phyloP scores from a whole-genome alignment of 2,888 invertebrate species.

The Amiota minor region DNA sequence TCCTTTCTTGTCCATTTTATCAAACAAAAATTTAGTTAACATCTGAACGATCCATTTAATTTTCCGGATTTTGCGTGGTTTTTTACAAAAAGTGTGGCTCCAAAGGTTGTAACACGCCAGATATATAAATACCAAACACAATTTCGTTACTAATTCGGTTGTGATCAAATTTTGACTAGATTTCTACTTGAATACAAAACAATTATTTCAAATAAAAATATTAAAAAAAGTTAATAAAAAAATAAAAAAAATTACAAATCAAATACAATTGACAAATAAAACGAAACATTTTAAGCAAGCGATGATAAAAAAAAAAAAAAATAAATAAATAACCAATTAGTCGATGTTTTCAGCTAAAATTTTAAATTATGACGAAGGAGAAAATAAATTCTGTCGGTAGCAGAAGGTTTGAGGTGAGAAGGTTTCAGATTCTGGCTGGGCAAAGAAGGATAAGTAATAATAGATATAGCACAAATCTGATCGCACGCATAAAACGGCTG shows the following conservation, averaged over 20 bases:
- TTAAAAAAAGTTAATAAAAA: slow-evolving; percentile 42
- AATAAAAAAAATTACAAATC: slow-evolving; percentile 43
- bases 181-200: slow-evolving; percentile 45
- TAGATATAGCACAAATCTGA: too few species aligned
- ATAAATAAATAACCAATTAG: too few species aligned
- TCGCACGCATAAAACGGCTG: too few species aligned
- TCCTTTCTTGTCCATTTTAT: slow-evolving; percentile 53
- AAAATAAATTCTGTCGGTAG: too few species aligned
- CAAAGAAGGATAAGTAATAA: too few species aligned
- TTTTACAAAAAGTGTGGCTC: neutral
- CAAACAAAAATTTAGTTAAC: slow-evolving; percentile 46
- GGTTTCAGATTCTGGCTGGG: too few species aligned
- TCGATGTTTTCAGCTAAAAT: too few species aligned
- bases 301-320: too few species aligned
- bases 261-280: slow-evolving; percentile 36
- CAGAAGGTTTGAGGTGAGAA: too few species aligned
- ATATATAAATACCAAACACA: slow-evolving; percentile 52
- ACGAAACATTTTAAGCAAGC: slow-evolving; percentile 28
- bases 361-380: too few species aligned
- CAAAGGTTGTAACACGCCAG: slow-evolving; percentile 24
- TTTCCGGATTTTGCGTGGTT: neutral
- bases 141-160: slow-evolving; percentile 49
- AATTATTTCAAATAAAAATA: neutral
- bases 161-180: slow-evolving; percentile 48
- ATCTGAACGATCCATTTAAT: slow-evolving; percentile 51